Conservation (phyloP, 2,888 invertebrate species). For the Drosophila vallismaia region DNA sequence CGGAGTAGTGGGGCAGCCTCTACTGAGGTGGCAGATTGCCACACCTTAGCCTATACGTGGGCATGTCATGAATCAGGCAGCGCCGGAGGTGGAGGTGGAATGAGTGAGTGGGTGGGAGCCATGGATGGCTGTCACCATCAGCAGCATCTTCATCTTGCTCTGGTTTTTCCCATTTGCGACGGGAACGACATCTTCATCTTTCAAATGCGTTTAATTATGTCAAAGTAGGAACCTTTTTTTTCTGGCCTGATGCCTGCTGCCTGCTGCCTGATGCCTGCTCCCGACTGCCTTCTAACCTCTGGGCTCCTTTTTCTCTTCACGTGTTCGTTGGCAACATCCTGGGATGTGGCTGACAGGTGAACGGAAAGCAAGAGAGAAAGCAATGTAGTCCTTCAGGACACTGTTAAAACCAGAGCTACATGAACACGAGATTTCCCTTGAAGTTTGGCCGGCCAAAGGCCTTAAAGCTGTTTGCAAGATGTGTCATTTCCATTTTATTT, state of each 20-base stretch:
- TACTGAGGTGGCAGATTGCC: conserved; percentile 35
- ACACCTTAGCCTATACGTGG: conserved; percentile 33
- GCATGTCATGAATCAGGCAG: conserved; percentile 44
- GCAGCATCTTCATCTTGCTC: conserved; percentile 53
- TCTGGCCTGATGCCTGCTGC: not conserved
- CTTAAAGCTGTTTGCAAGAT: conserved; percentile 36
- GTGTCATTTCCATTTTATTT: conserved; percentile 34
- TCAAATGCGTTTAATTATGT: conserved; percentile 78
- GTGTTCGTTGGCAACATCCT: conserved; percentile 5
- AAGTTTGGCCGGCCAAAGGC: conserved; percentile 18
- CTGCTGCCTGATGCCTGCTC: not conserved
- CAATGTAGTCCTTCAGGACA: not conserved
- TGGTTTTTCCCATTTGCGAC: conserved; percentile 33
- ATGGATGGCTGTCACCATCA: conserved; percentile 14
- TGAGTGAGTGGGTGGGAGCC: not conserved
- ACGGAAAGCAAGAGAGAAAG: not conserved
- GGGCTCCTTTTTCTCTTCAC: not conserved
- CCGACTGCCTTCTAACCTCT: conserved; percentile 1
- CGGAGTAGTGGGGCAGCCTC: not conserved
- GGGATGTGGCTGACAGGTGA: conserved; percentile 10
- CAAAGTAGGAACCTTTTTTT: conserved; percentile 64
- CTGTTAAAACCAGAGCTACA: conserved; percentile 16
- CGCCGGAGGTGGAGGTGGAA: conserved; percentile 1
- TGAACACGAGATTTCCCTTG: conserved; percentile 6
- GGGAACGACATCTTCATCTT: conserved; percentile 56